Base-by-base conservation (phyloP, 53 echinoderm and acorn worm genomes). In the Patiria pectinifera region DNA sequence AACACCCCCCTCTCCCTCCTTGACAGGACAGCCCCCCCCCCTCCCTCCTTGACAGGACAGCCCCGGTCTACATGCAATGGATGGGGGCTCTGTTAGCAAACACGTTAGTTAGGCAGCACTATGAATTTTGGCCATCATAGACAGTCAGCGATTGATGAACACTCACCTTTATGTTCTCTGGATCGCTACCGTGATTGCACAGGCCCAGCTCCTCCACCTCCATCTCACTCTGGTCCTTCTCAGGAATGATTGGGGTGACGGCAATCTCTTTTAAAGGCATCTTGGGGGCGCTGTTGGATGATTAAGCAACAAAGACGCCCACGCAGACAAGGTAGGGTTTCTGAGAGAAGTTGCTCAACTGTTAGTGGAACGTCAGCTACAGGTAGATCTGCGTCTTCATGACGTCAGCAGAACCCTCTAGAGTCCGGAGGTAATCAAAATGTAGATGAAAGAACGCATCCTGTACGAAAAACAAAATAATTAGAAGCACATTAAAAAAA, bases 251-350 rank as follows among this genome's bases (percentile, higher is more conserved):
- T 0, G 89, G 81, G 66, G 89, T 77, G 12, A 80, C 89, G 24
- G 89, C 89, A 6, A 89, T 89, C 69, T 89, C 80, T 59, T 89
- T 89, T 13, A 89, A 61, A 26, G 89, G 89, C 89, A 89, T 89
- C 46, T 18, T 89, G 89, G 0, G 72, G 59, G 22, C 76, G 11
- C 26, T 76, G 22, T 43, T 21, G 15, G 15, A 19, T 70, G 18
- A 59, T 59, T 59, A 59, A 11, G 11, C 60, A n/a, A n/a, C n/a
- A n/a, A n/a, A n/a, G 60, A 59, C 60, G 60, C 60, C 60, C 60
- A 6, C 60, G 60, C 63, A 63, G 2, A 63, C 63, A 63, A 15
- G 13, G 63, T 63, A 3, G 3, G 24, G 72, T 19, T 72, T 72
- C 23, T 23, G 7, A 23, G 22, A n/a, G n/a, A 72, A 23, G 72